Evolutionary conservation across 1,140 invertebrate species (phyloP), one percentile per base, ranked within the genome.

Genomic region (Melipona quadrifasciata): DNA sequence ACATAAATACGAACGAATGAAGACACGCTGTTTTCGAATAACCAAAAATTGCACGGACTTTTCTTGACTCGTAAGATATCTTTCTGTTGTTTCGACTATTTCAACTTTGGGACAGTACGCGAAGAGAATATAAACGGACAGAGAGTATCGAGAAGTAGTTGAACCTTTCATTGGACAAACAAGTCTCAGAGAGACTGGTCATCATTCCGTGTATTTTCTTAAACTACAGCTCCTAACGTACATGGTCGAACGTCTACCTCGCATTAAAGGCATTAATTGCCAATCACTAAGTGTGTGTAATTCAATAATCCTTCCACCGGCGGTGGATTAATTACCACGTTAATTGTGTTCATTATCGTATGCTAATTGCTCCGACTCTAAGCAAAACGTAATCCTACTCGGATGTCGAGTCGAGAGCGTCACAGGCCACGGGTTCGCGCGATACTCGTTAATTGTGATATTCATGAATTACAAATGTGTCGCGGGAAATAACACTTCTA

Each of bases 271-370:
- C 2, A 19, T 39, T 70, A 70, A 39, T 34, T 70, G n/a, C 19
- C 21, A 70, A 70, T 70, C 67, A 17, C 11, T 70, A 39, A 34
- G 67, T 70, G 39, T 2, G 19, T 39, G 34, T 70, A 39, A 70
- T 21, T 39, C 31, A 21, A 70, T 39, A 39, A 39, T 70, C 19
- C 27, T 70, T 39, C 21, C 67, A 70, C 21, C 65, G 65, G 34
- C 67, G 21, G 39, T 47, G 8, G 39, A 70, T 39, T 70, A 39
- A 70, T 70, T 70, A 39, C 19, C 1, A 21, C 67, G 21, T 19
- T 70, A 70, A 70, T 39, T 70, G 34, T 70, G 34, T 70, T 70
- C 67, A 39, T 70, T 39, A 70, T 27, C 34, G 67, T 19, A 19
- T 1, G 17, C 39, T 24, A 4, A 70, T 70, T 70, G 34, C 65